Base-by-base conservation (phyloP, 2,113 vertebrate species). In the Myotis lucifugus region DNA sequence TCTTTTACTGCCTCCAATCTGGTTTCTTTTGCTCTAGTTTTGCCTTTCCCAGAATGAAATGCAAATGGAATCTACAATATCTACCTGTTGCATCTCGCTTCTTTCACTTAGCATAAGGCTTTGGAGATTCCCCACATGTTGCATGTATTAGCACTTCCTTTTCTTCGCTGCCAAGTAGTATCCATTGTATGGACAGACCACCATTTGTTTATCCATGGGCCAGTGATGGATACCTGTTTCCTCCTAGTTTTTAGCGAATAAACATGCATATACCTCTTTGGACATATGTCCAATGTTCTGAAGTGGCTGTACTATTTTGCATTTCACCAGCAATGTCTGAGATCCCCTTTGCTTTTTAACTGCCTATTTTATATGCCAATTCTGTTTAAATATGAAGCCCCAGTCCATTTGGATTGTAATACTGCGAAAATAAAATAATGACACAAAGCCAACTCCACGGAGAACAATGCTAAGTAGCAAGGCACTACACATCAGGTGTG, bases 11-110 rank as follows among this genome's bases (percentile, higher is more conserved):
- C 21, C 18, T 59, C 37, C 61, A 67, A 37, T 69, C 48, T 85
- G n/a, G 27, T 52, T 72, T 32, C 19, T 90, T 21, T 34, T 6
- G 4, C 50, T 82, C 18, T 11, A n/a, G 19, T 84, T 83, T 32
- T 89, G 8, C 61, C 61, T 83, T 93, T 86, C 48, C 19, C 69
- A 86, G 12, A 83, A 69, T 37, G n/a, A 90, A 85, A 93, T 25
- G 59, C 67, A 81, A 69, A 50, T 10, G 15, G 18, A 74, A 59
- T 81, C 66, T 70, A 81, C 10, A 52, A 40, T 21, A 66, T 3
- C 10, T 29, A 56, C 15, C 15, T 66, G 92, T 93, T 72, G 25
- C 7, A 69, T 87, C 27, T 92, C 78, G 56, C 32, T 94, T 72
- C 50, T 89, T 88, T 86, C 18, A 86, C 40, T 73, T 50, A 48